phyloP scores from a whole-genome alignment of 2,113 vertebrate species.

The Myrmecobius fasciatus region DNA sequence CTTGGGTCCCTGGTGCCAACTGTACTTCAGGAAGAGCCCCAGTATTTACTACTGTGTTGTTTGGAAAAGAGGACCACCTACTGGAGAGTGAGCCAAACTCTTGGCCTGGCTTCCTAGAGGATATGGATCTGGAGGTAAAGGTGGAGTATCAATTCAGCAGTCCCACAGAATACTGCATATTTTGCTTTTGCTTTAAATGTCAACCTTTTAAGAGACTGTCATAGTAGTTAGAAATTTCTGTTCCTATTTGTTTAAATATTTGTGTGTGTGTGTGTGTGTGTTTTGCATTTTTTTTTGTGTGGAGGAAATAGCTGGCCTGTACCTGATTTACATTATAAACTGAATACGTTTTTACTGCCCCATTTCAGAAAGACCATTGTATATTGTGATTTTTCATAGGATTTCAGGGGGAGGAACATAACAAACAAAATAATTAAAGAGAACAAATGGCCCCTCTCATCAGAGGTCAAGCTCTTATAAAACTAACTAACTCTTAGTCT shows the following conservation, averaged over 20 bases:
- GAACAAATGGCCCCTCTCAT: background rate
- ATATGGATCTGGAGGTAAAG: background rate
- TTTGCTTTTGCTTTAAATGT: background rate
- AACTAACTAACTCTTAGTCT: too few species aligned
- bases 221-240: background rate
- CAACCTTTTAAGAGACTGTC: background rate
- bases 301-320: background rate
- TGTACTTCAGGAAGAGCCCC: background rate
- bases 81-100: background rate
- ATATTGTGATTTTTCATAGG: background rate
- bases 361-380: background rate
- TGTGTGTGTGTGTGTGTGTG: background rate
- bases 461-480: background rate
- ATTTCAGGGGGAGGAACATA: background rate
- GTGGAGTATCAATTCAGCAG: background rate
- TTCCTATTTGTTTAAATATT: background rate
- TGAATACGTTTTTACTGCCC: background rate
- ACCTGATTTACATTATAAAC: background rate
- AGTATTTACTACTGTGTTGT: background rate
- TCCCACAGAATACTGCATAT: background rate
- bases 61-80: background rate
- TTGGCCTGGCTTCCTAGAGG: background rate
- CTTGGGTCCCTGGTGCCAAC: too few species aligned
- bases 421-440: background rate
- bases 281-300: too few species aligned